These are phyloP conservation scores for Hystrix cristata DNA, from an alignment of 2,113 vertebrate species.

Conservation along the genomic window DNA sequence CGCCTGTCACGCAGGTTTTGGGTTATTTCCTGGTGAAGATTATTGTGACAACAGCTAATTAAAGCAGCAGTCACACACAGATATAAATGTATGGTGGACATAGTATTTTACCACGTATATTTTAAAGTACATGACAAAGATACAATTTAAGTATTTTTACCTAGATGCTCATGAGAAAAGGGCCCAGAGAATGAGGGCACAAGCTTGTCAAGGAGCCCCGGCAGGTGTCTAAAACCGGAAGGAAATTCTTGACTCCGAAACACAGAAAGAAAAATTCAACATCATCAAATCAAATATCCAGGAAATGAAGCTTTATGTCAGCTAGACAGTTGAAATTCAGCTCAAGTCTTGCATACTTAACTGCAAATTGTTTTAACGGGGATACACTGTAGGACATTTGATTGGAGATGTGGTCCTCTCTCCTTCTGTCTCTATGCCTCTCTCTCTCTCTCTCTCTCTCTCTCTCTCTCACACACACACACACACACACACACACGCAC, in stretches of 20 bases:
- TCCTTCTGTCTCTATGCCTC: background rate
- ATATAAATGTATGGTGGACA: background rate
- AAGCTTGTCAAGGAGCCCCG: background rate
- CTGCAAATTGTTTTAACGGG: background rate
- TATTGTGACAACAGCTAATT: background rate
- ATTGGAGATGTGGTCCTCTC: background rate
- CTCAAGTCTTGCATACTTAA: background rate
- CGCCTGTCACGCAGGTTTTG: background rate
- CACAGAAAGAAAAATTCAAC: background rate
- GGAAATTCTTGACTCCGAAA: background rate
- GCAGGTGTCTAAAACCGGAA: background rate
- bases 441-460: background rate
- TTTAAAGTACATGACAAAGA: background rate
- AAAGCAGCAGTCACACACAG: background rate
- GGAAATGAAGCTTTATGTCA: background rate
- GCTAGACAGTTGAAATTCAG: background rate
- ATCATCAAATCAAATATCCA: background rate
- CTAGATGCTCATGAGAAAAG: background rate
- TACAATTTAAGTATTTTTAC: slow-evolving; percentile 17
- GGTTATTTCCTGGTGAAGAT: background rate
- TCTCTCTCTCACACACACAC: background rate
- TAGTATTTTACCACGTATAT: background rate
- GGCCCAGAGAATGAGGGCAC: background rate
- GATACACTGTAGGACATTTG: background rate
- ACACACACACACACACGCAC: background rate